Base-by-base conservation (phyloP, 2,113 vertebrate species). In the Corapipo altera region DNA sequence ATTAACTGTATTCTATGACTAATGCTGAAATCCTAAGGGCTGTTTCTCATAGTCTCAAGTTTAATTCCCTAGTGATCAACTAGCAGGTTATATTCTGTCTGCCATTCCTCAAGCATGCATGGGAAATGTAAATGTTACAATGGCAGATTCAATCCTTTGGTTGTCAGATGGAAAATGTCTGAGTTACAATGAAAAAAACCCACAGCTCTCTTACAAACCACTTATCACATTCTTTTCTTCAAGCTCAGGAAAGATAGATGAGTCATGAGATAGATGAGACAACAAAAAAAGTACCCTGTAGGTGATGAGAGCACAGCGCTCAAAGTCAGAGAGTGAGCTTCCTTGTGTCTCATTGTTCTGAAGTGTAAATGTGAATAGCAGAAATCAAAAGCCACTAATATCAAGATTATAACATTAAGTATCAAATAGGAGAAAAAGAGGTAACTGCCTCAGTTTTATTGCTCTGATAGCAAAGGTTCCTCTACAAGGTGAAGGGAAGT, bases 21-120 rank as follows among this genome's bases (percentile, higher is more conserved):
- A 92, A 96, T 71, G 46, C 64, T 43, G 59, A 88, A 96, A 93
- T 84, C 59, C 51, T 84, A 80, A 84, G 51, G 67, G 37, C 79
- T 77, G 18, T 70, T 94, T 93, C 95, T 88, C 79, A 71, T 74
- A 75, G 85, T 69, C 82, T 95, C 37, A 51, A 70, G 75, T 11
- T 66, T 85, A 66, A 88, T 41, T 91, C 85, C 55, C 79, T 74
- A 51, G 76, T 48, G 75, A 83, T 62, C 64, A 84, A 35, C 15
- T 77, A 26, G 28, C 67, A 55, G 5, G 1, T 88, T 67, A 83
- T n/a, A 55, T n/a, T 59, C 75, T 78, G 37, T 44, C 70, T 91
- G 79, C 28, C 8, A 3, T 87, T 95, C 64, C 59, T 91, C 93
- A 88, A 52, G 81, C 4, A 10, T 30, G 22, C 55, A 49, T 48